phyloP scores from a whole-genome alignment of 2,888 invertebrate species.

The Syrphus vitripennis region DNA sequence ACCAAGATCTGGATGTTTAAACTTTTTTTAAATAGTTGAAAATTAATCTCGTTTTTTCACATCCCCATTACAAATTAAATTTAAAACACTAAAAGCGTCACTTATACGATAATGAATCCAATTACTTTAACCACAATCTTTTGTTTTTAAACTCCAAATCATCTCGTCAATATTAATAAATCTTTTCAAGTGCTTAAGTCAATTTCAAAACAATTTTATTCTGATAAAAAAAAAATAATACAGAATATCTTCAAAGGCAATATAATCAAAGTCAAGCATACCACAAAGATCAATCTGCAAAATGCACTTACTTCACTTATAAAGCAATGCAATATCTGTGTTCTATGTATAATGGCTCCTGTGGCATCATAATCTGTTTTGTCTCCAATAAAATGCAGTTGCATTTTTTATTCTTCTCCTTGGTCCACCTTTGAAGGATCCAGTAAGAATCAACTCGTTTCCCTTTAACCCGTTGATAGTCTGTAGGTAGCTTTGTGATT shows the following conservation, averaged over 20 bases:
- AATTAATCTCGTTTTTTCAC: too few species aligned
- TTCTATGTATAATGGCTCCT: background rate
- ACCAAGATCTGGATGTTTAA: too few species aligned
- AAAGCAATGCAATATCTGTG: conserved; percentile 14
- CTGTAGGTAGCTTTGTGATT: conserved; percentile 1
- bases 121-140: background rate
- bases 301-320: background rate
- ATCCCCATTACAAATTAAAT: background rate
- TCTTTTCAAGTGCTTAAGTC: background rate
- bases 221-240: background rate
- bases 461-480: too few species aligned
- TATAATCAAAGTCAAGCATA: background rate
- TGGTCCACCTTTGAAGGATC: background rate
- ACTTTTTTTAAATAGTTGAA: too few species aligned
- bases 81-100: background rate
- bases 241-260: background rate
- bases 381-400: conserved; percentile 26
- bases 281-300: background rate
- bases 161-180: background rate
- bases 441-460: background rate
- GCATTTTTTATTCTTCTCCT: background rate
- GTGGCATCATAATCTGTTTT: conserved; percentile 30
- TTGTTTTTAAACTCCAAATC: background rate
- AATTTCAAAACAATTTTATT: background rate
- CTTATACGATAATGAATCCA: background rate